Evolutionary conservation across 2,797 vertebrate genomes (phyloP).

Genomic region (Bovichtus variegatus): DNA sequence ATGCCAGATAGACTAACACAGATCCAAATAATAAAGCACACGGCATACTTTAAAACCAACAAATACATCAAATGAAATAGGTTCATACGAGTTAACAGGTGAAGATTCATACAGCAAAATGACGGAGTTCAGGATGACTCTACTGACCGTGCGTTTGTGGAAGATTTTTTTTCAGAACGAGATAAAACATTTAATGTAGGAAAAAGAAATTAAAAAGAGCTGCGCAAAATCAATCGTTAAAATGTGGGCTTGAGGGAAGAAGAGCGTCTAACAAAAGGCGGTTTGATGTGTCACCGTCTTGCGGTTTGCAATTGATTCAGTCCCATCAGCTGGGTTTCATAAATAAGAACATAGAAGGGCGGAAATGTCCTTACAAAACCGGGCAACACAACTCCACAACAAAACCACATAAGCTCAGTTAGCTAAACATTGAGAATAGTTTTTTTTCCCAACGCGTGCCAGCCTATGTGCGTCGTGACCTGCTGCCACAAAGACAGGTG

Average conservation of each 20-base stretch:
- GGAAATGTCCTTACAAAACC: slow-evolving; percentile 15
- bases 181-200: slow-evolving; percentile 5
- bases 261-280: slow-evolving; percentile 14
- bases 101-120: slow-evolving; percentile 29
- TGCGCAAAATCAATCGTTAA: slow-evolving; percentile 16
- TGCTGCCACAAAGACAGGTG: background rate
- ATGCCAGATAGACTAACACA: slow-evolving; percentile 64
- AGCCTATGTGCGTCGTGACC: background rate
- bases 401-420: slow-evolving; percentile 7
- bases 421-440: background rate
- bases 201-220: background rate
- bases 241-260: slow-evolving; percentile 28
- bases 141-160: slow-evolving; percentile 4
- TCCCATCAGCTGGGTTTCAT: slow-evolving; percentile 17
- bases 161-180: background rate
- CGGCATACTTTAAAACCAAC: slow-evolving; percentile 32
- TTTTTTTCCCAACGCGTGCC: no score
- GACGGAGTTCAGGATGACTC: slow-evolving; percentile 16
- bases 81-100: slow-evolving; percentile 30
- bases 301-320: slow-evolving; percentile 18
- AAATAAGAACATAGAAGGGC: slow-evolving; percentile 18
- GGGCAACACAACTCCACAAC: slow-evolving; percentile 19
- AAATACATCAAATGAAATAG: slow-evolving; percentile 44
- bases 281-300: slow-evolving; percentile 14
- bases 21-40: slow-evolving; percentile 66